A percentile compares a stretch with the other conserved stretches of the same genome.
Evolutionary conservation across 2,797 vertebrate species (phyloP).

Genomic region (Ataeniobius toweri): DNA sequence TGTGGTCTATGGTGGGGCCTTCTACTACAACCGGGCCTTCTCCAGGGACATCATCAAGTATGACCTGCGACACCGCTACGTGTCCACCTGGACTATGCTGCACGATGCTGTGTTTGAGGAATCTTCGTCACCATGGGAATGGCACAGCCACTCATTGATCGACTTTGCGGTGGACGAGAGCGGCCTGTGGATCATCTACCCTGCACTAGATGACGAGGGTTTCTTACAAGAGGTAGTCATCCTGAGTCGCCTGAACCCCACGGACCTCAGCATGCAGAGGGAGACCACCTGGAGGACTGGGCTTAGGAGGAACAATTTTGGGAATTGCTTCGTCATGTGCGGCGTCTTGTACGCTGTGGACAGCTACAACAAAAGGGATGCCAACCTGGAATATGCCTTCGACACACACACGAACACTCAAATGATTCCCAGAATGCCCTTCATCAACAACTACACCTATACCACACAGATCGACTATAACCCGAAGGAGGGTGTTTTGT

Average conservation of each 20-base stretch:
- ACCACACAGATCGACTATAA: constrained; percentile 98
- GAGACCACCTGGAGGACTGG: constrained; percentile 97
- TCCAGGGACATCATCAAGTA: constrained; percentile 98
- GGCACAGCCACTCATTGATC: constrained; percentile 90
- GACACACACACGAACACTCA: constrained; percentile 99
- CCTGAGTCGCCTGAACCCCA: constrained; percentile 89
- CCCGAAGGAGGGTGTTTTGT: constrained; percentile 92
- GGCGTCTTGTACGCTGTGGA: constrained; percentile 95
- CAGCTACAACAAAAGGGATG: constrained; percentile 88
- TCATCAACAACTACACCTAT: constrained; percentile 92
- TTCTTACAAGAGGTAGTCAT: constrained; percentile 93
- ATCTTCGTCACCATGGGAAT: constrained; percentile 87
- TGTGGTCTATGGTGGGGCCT: constrained; percentile 90
- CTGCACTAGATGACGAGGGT: constrained; percentile 91
- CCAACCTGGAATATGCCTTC: constrained; percentile 95
- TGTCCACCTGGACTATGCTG: constrained; percentile 95
- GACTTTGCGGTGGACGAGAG: constrained; percentile 95
- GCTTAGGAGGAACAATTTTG: constrained; percentile 88
- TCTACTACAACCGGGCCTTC: constrained; percentile 97
- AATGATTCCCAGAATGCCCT: constrained; percentile 92
- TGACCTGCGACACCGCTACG: constrained; percentile 87
- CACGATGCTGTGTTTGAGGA: constrained; percentile 90
- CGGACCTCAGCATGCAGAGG: constrained; percentile 89
- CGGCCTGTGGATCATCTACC: constrained; percentile 95
- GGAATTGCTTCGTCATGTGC: constrained; percentile 96